These are phyloP conservation scores for Siderastrea siderea DNA, from an alignment of 92 coral and sea anemone species.

Conservation along the genomic window DNA sequence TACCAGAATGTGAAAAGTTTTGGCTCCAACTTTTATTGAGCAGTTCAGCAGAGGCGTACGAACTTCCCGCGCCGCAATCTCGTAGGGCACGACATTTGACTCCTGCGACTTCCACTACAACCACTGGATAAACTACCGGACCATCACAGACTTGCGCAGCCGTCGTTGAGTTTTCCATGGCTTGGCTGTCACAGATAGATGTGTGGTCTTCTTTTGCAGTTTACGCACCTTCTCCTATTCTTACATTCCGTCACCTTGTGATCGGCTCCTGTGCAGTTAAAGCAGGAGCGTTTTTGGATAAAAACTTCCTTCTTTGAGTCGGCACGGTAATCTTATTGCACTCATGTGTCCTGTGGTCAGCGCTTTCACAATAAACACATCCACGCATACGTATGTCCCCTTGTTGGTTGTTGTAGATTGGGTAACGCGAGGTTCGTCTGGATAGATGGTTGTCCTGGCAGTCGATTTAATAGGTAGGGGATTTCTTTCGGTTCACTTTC, in stretches of 20 bases:
- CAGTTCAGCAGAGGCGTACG: no score
- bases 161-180: not conserved
- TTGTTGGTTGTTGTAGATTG: not conserved
- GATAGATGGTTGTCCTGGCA: not conserved
- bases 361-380: slow-evolving; percentile 28
- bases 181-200: slow-evolving; percentile 23
- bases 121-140: no score
- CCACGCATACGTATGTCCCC: slow-evolving; percentile 23
- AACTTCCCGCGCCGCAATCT: no score
- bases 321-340: slow-evolving; percentile 19
- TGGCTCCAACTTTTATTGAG: no score
- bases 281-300: slow-evolving; percentile 20
- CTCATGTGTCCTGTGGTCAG: slow-evolving; percentile 27
- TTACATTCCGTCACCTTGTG: slow-evolving; percentile 32
- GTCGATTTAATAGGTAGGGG: slow-evolving; percentile 15
- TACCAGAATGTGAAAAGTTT: no score
- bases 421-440: not conserved
- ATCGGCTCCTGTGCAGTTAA: slow-evolving; percentile 21
- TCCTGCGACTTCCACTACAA: no score
- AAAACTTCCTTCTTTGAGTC: slow-evolving; percentile 22
- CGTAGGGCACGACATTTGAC: no score
- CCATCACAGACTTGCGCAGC: not conserved
- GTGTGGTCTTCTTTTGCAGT: slow-evolving; percentile 31
- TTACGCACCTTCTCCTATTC: slow-evolving; percentile 12
- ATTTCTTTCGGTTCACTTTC: slow-evolving; percentile 58